Evolutionary conservation across 1,140 invertebrate species (phyloP).

Genomic region (Trichoplusia ni): DNA sequence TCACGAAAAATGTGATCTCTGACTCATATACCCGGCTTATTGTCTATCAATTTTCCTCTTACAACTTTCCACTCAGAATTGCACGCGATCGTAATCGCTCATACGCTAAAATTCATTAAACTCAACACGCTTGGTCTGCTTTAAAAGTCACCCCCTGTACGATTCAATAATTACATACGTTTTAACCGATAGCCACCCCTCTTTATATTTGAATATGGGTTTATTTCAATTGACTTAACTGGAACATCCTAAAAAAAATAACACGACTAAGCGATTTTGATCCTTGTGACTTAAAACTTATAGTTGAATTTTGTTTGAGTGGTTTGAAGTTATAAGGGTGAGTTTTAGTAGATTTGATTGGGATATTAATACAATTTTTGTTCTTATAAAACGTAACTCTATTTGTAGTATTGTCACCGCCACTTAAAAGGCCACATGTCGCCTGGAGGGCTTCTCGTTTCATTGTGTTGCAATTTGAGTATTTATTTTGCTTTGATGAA

Average conservation of each 20-base stretch:
- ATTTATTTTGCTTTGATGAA: conserved; percentile 18
- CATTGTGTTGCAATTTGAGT: conserved; percentile 50
- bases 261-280: conserved; percentile 19
- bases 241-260: conserved; percentile 39
- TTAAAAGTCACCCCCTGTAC: conserved; percentile 53
- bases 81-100: conserved; percentile 42
- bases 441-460: conserved; percentile 69
- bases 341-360: conserved; percentile 28
- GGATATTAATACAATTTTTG: conserved; percentile 62
- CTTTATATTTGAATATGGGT: conserved; percentile 74
- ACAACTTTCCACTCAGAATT: conserved; percentile 42
- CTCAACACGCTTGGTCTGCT: conserved; percentile 62
- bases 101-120: conserved; percentile 71
- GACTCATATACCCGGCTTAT: neutral
- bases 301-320: conserved; percentile 15
- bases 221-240: conserved; percentile 68
- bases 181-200: conserved; percentile 73
- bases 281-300: neutral
- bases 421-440: conserved; percentile 80
- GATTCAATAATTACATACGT: conserved; percentile 79
- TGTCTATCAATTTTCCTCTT: conserved; percentile 35
- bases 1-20: neutral
- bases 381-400: conserved; percentile 74
- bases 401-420: conserved; percentile 80
- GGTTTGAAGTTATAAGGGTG: conserved; percentile 40